Evolutionary conservation across 2,113 vertebrate genomes (phyloP), one percentile per base, ranked within the genome.

Genomic region (Fulica atra): DNA sequence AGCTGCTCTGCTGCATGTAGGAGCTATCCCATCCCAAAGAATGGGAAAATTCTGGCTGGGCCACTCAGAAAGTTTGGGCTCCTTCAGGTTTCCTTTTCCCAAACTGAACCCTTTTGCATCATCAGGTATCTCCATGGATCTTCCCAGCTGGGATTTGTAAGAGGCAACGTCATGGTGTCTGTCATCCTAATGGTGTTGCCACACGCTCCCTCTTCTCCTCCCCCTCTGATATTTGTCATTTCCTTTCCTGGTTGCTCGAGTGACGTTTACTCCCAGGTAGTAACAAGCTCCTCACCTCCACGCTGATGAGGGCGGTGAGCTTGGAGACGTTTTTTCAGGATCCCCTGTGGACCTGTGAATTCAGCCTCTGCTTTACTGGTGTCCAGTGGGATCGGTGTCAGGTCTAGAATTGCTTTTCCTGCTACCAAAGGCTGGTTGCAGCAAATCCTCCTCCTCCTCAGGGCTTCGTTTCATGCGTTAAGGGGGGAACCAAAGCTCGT

Each of bases 151-250:
- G 19, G 53, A 11, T 66, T 73, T 73, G 16, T 53, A 78, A 63
- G 18, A 25, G 61, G 42, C 35, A 5, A 2, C 8, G 20, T 36
- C 16, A 21, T 65, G 0, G 0, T 51, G 51, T 51, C 29, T 68
- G 29, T 38, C 66, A 57, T 53, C 29, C 0, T 54, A 53, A 19
- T 7, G 1, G 14, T 31, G 25, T 65, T 69, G 28, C 1, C 54
- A 18, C 59, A 50, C 80, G 83, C 72, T 92, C 60, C 92, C 83
- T 96, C 79, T 65, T 84, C 60, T 81, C 74, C 57, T 90, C 57
- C 66, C 24, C 38, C 81, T 95, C 80, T 23, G 9, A 0, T 59
- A 54, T 90, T 86, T 90, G 63, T 92, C 51, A 36, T 53, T 88
- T 82, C 57, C 74, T 88, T 85, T 77, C 68, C 48, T 57, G 38